Percentiles rank a stretch among this genome's conserved stretches.
Conservation (phyloP, 2,113 vertebrate genomes). For the Callithrix jacchus region DNA sequence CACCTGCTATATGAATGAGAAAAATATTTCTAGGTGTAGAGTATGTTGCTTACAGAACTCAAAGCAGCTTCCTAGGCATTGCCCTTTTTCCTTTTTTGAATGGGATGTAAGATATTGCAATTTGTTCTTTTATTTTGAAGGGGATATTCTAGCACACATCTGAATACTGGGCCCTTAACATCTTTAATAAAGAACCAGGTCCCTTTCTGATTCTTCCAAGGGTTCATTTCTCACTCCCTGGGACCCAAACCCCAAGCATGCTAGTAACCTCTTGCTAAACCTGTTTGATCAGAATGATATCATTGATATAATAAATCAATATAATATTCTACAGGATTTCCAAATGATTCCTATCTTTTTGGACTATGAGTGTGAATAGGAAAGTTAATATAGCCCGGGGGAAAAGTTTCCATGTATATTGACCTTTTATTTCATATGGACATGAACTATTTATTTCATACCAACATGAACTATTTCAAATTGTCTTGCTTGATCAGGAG, state of each 20-base stretch:
- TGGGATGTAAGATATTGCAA: not conserved
- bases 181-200: not conserved
- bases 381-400: not conserved
- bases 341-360: not conserved
- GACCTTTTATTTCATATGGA: not conserved
- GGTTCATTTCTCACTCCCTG: not conserved
- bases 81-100: not conserved
- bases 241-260: not conserved
- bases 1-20: not conserved
- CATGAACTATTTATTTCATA: too few species aligned
- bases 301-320: not conserved
- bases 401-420: not conserved
- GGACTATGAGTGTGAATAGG: not conserved
- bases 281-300: not conserved
- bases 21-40: not conserved
- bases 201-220: not conserved
- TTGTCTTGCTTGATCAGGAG: not conserved
- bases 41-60: not conserved
- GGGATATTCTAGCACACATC: not conserved
- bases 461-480: not conserved
- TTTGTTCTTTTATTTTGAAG: not conserved
- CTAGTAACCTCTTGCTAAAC: not conserved
- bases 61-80: not conserved
- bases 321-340: not conserved
- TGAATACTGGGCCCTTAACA: not conserved